Conservation (phyloP, 2,797 vertebrate species). For the Intellagama lesueurii region DNA sequence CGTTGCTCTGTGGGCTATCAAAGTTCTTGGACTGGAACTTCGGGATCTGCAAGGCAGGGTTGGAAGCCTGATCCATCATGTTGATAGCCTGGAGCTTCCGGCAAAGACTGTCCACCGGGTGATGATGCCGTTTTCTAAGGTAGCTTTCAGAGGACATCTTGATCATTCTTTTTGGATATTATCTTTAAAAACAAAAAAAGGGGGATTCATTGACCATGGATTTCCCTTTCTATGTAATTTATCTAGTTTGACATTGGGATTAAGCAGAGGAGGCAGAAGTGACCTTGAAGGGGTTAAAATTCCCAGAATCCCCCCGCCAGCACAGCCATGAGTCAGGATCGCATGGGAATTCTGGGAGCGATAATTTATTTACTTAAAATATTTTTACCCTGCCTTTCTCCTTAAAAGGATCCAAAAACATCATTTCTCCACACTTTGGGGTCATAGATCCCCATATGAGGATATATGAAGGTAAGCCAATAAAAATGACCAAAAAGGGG, state of each 20-base stretch:
- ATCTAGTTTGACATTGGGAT: background rate
- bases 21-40: constrained; percentile 85
- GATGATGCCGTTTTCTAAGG: constrained; percentile 79
- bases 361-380: no score
- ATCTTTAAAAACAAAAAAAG: background rate
- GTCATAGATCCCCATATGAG: no score
- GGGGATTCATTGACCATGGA: background rate
- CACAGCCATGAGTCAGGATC: no score
- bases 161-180: no score
- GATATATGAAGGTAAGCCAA: no score
- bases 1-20: constrained; percentile 83
- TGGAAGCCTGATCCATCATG: constrained; percentile 82
- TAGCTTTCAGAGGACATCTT: constrained; percentile 51
- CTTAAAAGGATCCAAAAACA: no score
- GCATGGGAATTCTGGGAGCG: no score
- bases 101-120: constrained; percentile 92
- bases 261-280: background rate
- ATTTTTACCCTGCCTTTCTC: no score
- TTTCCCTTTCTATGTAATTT: fast-evolving
- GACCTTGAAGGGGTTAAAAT: background rate
- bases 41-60: constrained; percentile 85
- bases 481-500: no score
- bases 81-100: constrained; percentile 90
- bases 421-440: no score
- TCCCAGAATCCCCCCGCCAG: no score